Evolutionary conservation across 2,113 vertebrate species (phyloP).

Genomic region (Clupea harengus): DNA sequence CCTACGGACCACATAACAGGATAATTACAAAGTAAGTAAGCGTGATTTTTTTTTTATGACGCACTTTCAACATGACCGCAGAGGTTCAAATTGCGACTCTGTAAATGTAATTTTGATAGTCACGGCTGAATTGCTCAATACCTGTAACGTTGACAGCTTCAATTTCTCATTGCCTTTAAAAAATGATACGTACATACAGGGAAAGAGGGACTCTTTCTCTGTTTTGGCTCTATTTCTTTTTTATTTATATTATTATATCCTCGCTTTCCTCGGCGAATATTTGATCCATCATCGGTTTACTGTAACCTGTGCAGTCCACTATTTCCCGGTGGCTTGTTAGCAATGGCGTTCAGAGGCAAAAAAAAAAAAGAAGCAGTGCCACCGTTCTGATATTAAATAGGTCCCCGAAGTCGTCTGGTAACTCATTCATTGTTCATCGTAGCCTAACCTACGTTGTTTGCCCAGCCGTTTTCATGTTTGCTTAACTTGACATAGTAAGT

Average conservation of each 20-base stretch:
- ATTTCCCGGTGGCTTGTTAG: too few species aligned
- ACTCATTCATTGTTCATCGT: neutral
- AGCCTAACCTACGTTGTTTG: conserved; percentile 42
- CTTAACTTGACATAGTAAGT: too few species aligned
- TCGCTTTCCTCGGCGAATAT: neutral
- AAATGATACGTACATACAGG: neutral
- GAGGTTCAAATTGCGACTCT: neutral
- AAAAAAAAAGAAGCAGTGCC: neutral
- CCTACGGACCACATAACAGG: neutral
- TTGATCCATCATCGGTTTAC: neutral
- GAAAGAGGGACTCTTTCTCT: neutral
- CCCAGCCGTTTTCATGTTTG: too few species aligned
- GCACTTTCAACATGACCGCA: neutral
- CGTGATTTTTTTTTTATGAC: neutral
- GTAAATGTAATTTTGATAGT: neutral
- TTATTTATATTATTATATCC: neutral
- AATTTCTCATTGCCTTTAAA: too few species aligned
- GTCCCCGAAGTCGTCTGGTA: neutral
- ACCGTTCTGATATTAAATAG: neutral
- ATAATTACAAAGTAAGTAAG: neutral
- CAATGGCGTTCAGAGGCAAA: neutral
- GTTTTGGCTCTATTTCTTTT: neutral
- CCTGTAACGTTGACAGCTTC: neutral
- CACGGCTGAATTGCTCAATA: neutral
- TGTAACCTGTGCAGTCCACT: neutral